Percentiles rank a stretch among this genome's conserved stretches.
Evolutionary conservation across 2,797 vertebrate genomes (phyloP).

Genomic region (Graptemys geographica): DNA sequence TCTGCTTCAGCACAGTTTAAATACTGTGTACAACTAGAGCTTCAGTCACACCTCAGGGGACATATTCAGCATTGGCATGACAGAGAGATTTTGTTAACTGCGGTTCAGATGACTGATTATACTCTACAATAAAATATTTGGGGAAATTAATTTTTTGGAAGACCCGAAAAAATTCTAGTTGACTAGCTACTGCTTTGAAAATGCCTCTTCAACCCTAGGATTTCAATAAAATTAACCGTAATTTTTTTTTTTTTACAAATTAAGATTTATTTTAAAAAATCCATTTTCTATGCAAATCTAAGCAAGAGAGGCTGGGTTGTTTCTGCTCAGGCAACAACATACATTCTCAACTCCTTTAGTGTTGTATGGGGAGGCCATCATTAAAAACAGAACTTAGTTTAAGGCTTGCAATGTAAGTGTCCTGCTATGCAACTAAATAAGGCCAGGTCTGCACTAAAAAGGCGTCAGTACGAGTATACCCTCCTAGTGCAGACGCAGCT

Average conservation of each 20-base stretch:
- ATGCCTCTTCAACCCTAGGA: background rate
- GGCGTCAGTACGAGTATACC: background rate
- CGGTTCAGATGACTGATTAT: background rate
- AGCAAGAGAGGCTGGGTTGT: background rate
- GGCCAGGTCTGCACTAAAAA: background rate
- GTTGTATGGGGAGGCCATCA: background rate
- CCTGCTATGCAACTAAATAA: background rate
- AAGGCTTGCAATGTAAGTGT: rapidly evolving
- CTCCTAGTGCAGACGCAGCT: background rate
- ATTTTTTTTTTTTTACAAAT: too few relatives aligned
- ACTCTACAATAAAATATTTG: background rate
- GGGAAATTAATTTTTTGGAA: background rate
- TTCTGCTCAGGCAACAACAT: too few relatives aligned
- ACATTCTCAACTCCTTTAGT: rapidly evolving
- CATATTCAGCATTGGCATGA: background rate
- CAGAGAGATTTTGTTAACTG: background rate
- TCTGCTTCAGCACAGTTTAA: background rate
- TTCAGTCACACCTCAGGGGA: background rate
- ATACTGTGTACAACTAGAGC: background rate
- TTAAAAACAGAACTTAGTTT: background rate
- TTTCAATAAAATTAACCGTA: background rate
- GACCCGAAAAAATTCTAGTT: background rate
- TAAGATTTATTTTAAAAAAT: background rate
- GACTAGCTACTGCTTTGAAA: background rate
- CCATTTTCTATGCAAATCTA: background rate